These are phyloP conservation scores for Sebastes flavidus DNA, from an alignment of 2,797 vertebrate genomes.

Conservation along the genomic window DNA sequence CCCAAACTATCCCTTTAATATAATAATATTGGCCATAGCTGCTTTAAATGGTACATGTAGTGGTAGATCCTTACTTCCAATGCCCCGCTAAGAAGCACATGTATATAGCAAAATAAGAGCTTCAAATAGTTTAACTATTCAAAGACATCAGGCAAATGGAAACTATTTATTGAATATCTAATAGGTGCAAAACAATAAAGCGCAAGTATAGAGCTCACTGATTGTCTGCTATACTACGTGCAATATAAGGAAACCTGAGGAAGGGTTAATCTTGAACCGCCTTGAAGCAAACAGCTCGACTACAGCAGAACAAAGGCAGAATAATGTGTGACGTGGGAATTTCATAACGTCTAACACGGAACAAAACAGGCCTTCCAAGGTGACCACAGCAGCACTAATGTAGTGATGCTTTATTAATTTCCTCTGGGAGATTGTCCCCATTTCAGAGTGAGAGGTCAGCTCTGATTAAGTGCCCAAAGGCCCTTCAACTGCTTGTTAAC, in stretches of 20 bases:
- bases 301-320: neutral
- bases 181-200: neutral
- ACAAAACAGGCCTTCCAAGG: constrained; percentile 6
- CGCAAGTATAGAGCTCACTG: neutral
- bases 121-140: neutral
- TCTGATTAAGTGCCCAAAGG: constrained; percentile 29
- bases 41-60: neutral
- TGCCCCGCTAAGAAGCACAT: neutral
- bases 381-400: constrained; percentile 25
- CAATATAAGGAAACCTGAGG: neutral
- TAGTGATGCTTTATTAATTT: constrained; percentile 13
- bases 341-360: neutral
- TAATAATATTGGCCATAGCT: neutral
- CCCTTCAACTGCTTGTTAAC: constrained; percentile 7
- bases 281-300: neutral
- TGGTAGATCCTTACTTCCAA: neutral
- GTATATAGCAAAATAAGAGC: neutral
- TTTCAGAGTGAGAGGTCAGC: constrained; percentile 21
- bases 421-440: constrained; percentile 1
- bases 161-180: neutral
- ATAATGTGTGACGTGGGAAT: neutral
- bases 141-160: neutral
- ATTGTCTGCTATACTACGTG: neutral
- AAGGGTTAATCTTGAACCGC: neutral
- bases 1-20: neutral